Conservation (phyloP, 1,140 invertebrate genomes). For the Asobara japonica region DNA sequence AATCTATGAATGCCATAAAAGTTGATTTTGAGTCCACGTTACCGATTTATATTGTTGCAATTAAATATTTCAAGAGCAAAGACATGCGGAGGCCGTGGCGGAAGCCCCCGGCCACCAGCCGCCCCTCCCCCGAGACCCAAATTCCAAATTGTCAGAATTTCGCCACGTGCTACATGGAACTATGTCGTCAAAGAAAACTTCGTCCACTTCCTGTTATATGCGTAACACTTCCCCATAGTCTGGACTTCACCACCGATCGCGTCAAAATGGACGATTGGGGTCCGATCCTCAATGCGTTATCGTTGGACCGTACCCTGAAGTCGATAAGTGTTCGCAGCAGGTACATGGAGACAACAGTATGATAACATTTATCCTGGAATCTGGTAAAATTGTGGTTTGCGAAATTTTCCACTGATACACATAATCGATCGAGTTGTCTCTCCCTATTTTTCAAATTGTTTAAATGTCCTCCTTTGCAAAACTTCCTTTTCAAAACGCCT, state of each 20-base stretch:
- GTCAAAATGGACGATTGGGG: constrained; percentile 76
- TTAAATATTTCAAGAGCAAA: too few species aligned
- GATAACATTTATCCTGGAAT: too few species aligned
- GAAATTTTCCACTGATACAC: too few species aligned
- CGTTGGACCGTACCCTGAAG: constrained; percentile 70
- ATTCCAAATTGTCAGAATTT: constrained; percentile 51
- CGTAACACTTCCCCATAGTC: constrained; percentile 53
- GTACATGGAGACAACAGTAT: too few species aligned
- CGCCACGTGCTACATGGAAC: constrained; percentile 58
- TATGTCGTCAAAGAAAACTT: constrained; percentile 54
- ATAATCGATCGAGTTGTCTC: too few species aligned
- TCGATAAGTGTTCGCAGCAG: constrained; percentile 54
- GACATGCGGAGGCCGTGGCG: not conserved
- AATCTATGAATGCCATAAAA: too few species aligned
- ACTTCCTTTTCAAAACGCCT: too few species aligned
- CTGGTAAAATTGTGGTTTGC: too few species aligned
- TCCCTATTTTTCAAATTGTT: too few species aligned
- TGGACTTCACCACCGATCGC: constrained; percentile 75
- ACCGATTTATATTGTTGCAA: too few species aligned
- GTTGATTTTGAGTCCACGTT: too few species aligned
- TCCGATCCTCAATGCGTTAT: constrained; percentile 74
- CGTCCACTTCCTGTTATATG: constrained; percentile 61
- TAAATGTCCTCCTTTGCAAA: too few species aligned
- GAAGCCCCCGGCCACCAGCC: not conserved
- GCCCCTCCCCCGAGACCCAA: constrained; percentile 34